Percentiles rank a stretch among this genome's conserved stretches.
Evolutionary conservation across 2,113 vertebrate species (phyloP).

Genomic region (Onychorhynchus coronatus): DNA sequence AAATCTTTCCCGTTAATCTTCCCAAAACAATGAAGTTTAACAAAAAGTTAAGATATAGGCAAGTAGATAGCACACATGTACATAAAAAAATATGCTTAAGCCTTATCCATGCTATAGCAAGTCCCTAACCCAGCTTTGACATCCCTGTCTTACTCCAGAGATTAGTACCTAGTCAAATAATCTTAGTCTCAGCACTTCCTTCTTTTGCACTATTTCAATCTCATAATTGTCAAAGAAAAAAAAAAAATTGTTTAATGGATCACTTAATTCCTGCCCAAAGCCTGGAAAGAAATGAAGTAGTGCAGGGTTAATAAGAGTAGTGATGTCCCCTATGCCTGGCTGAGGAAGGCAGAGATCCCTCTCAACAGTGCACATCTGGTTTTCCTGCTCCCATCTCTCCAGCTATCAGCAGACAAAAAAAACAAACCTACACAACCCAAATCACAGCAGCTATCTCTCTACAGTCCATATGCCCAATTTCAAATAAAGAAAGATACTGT

Average conservation of each 20-base stretch:
- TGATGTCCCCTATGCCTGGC: rapidly evolving
- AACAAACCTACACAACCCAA: neutral
- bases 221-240: neutral
- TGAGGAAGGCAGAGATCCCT: neutral
- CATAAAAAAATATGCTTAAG: neutral
- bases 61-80: neutral
- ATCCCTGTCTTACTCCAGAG: neutral
- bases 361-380: neutral
- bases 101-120: neutral
- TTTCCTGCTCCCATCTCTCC: neutral
- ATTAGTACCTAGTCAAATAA: neutral
- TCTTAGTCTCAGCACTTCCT: neutral
- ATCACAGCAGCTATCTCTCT: neutral
- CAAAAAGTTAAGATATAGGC: neutral
- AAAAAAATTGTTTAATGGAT: neutral
- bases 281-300: neutral
- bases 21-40: neutral
- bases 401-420: neutral
- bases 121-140: neutral
- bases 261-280: neutral
- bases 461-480: neutral
- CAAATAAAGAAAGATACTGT: conserved; percentile 56
- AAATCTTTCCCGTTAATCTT: neutral
- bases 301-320: neutral
- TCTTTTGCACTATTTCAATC: neutral